A percentile compares a stretch with the other conserved stretches of the same genome.
These are phyloP conservation scores for Brachycybe producta DNA, from an alignment of 2,888 invertebrate genomes.

Conservation along the genomic window DNA sequence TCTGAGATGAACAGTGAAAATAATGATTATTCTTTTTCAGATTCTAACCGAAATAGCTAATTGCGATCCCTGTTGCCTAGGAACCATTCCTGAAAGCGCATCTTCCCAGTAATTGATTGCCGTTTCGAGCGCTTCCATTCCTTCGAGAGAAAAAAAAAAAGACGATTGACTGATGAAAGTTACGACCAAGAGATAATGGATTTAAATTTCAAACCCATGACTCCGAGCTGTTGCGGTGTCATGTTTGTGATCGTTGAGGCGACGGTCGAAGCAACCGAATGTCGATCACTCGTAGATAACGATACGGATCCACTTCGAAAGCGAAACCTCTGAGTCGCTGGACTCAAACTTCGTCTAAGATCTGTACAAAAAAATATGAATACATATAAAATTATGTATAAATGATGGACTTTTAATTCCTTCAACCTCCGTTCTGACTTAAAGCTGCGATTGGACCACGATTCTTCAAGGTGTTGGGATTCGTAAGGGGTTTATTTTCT, in stretches of 20 bases:
- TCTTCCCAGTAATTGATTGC: conserved; percentile 93
- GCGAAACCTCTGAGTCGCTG: conserved; percentile 6
- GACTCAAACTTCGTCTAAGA: conserved; percentile 15
- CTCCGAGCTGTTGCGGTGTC: conserved; percentile 75
- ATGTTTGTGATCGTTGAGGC: conserved; percentile 40
- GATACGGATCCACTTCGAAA: conserved; percentile 24
- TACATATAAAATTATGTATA: not conserved
- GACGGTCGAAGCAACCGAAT: conserved; percentile 26
- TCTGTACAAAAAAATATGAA: not conserved
- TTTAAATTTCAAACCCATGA: conserved; percentile 50
- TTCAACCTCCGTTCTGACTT: conserved; percentile 10
- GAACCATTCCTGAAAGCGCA: conserved; percentile 60
- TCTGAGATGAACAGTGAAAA: too few species aligned
- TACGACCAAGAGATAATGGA: not conserved
- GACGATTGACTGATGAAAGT: not conserved
- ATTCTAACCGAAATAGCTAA: conserved; percentile 17
- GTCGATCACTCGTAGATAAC: conserved; percentile 22
- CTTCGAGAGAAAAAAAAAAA: conserved; percentile 36
- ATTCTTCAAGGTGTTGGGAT: not conserved
- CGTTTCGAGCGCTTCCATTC: conserved; percentile 83
- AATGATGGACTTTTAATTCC: not conserved
- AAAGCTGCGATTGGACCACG: conserved; percentile 2
- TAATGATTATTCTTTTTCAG: too few species aligned
- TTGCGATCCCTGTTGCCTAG: conserved; percentile 6
- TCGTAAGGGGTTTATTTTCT: not conserved